These are phyloP conservation scores for Blastobasis adustella DNA, from an alignment of 2,888 invertebrate species.

Conservation along the genomic window DNA sequence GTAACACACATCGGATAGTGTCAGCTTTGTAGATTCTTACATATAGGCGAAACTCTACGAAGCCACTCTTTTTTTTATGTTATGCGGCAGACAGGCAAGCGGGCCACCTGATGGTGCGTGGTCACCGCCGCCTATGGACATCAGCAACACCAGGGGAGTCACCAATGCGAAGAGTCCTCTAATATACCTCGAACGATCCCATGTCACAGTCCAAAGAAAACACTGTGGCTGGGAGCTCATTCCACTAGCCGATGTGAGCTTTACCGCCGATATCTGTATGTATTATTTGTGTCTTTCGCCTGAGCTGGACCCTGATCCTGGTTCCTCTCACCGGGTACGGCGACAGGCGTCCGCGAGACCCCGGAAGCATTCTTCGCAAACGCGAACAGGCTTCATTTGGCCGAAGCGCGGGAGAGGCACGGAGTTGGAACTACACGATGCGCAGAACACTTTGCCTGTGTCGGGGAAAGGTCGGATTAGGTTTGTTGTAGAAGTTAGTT, in stretches of 20 bases:
- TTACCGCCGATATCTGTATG: background rate
- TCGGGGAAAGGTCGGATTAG: too few species aligned
- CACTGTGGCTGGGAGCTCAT: background rate
- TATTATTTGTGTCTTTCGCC: conserved; percentile 31
- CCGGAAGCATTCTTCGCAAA: conserved; percentile 90
- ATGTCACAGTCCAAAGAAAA: background rate
- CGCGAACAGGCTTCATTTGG: conserved; percentile 92
- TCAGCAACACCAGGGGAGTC: too few species aligned
- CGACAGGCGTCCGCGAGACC: conserved; percentile 34
- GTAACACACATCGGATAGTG: too few species aligned
- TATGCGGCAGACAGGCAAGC: too few species aligned
- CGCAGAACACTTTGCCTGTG: conserved; percentile 90
- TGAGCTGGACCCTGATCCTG: conserved; percentile 7
- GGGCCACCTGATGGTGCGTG: too few species aligned
- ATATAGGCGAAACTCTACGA: too few species aligned
- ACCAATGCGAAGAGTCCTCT: too few species aligned
- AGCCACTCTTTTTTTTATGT: too few species aligned
- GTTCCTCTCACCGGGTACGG: conserved; percentile 13
- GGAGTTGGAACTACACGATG: conserved; percentile 93
- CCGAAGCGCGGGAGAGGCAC: conserved; percentile 95
- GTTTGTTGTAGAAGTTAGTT: too few species aligned
- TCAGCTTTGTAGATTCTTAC: too few species aligned
- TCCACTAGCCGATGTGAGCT: background rate
- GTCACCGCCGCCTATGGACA: too few species aligned
- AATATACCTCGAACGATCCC: too few species aligned